Percentiles rank a stretch among this genome's conserved stretches.
These are phyloP conservation scores for Eupeodes corollae DNA, from an alignment of 1,140 invertebrate species.

Conservation along the genomic window DNA sequence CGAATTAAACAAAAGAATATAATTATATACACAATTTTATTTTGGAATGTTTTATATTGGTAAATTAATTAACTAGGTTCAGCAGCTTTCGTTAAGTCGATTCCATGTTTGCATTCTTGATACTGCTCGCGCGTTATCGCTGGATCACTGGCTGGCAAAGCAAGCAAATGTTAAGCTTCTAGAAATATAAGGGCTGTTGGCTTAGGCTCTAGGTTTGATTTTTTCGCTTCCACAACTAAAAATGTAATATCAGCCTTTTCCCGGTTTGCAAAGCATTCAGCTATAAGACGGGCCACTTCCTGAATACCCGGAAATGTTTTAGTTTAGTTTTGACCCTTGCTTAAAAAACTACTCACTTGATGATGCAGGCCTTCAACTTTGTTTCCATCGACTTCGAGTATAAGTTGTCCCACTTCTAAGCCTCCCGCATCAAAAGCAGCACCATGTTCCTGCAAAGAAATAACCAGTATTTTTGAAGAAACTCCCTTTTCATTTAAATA, in stretches of 20 bases:
- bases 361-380: conserved; percentile 71
- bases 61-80: too few species aligned
- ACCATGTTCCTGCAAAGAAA: conserved; percentile 68
- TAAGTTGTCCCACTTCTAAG: conserved; percentile 84
- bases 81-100: too few species aligned
- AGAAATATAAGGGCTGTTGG: conserved; percentile 76
- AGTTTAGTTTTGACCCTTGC: not conserved
- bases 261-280: conserved; percentile 75
- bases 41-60: too few species aligned
- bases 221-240: conserved; percentile 78
- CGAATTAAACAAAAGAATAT: too few species aligned
- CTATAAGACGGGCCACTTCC: conserved; percentile 78
- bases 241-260: conserved; percentile 79
- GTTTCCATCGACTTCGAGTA: conserved; percentile 83
- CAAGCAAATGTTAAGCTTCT: conserved; percentile 76
- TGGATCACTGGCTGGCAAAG: conserved; percentile 63
- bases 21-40: too few species aligned
- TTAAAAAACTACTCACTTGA: conserved; percentile 26
- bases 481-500: too few species aligned
- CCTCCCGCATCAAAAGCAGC: conserved; percentile 85
- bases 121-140: conserved; percentile 48
- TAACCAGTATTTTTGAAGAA: not conserved
- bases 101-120: conserved; percentile 47
- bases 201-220: conserved; percentile 78
- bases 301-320: conserved; percentile 31